Evolutionary conservation across 2,113 vertebrate species (phyloP).

Genomic region (Corythaixoides concolor): DNA sequence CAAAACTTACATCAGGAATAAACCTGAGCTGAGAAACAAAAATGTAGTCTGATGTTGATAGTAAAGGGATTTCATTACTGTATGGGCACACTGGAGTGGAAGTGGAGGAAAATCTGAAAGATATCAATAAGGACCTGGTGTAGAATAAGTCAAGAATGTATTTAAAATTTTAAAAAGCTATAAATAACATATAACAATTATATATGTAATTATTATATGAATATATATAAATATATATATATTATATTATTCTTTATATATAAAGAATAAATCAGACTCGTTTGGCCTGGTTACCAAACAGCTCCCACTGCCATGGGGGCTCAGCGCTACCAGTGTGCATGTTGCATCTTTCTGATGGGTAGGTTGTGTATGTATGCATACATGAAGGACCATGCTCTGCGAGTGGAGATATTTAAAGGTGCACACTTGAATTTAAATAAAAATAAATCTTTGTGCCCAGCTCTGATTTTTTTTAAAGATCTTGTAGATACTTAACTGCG

Average conservation of each 20-base stretch:
- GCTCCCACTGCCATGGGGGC: neutral
- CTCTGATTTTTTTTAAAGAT: neutral
- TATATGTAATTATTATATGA: no score
- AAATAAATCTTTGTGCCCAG: neutral
- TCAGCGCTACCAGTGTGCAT: neutral
- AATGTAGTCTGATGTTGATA: neutral
- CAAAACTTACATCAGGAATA: neutral
- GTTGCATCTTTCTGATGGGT: neutral
- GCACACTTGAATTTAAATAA: neutral
- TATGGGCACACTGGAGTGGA: neutral
- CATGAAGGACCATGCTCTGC: fast-evolving
- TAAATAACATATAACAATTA: neutral
- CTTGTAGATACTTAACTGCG: neutral
- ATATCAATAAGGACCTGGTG: neutral
- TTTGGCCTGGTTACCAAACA: neutral
- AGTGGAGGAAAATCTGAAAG: neutral
- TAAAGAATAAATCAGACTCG: no score
- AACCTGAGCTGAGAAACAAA: neutral
- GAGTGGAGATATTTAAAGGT: neutral
- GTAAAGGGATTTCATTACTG: neutral
- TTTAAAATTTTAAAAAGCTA: neutral
- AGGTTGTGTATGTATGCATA: fast-evolving
- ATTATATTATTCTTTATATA: no score
- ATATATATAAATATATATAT: no score
- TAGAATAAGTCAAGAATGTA: neutral